A percentile compares a stretch with the other conserved stretches of the same genome.
Evolutionary conservation across 1,140 invertebrate genomes (phyloP).

Genomic region (Aphelinus certus): DNA sequence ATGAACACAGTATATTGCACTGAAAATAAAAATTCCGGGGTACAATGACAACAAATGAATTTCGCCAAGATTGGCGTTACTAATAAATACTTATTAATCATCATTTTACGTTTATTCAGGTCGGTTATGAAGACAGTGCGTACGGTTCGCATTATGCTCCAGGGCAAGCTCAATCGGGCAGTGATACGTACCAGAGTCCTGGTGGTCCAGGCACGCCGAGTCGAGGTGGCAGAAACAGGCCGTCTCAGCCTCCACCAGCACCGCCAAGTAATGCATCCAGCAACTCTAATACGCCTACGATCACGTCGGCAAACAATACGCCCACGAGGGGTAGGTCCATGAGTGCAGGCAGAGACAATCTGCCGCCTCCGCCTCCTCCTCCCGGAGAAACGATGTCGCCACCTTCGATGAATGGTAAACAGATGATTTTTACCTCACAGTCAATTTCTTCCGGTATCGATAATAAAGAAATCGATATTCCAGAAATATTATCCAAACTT

Average conservation of each 20-base stretch:
- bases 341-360: constrained; percentile 74
- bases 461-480: no score
- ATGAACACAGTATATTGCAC: no score
- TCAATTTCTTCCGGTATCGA: no score
- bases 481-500: no score
- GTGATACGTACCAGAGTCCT: constrained; percentile 63
- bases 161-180: constrained; percentile 59
- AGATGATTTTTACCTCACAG: no score
- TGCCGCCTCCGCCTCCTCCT: constrained; percentile 90
- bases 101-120: constrained; percentile 4
- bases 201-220: constrained; percentile 69
- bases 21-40: no score
- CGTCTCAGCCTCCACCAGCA: constrained; percentile 87
- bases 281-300: constrained; percentile 73
- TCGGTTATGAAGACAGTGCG: constrained; percentile 62
- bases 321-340: constrained; percentile 75
- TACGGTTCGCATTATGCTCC: constrained; percentile 64
- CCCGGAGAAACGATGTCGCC: constrained; percentile 71
- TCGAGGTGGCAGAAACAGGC: constrained; percentile 71
- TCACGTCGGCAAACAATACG: constrained; percentile 72
- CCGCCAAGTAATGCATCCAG: constrained; percentile 77
- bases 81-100: no score
- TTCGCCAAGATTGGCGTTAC: no score
- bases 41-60: no score
- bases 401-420: constrained; percentile 62